Evolutionary conservation across 2,888 invertebrate species (phyloP).

Genomic region (Danaus chrysippus): DNA sequence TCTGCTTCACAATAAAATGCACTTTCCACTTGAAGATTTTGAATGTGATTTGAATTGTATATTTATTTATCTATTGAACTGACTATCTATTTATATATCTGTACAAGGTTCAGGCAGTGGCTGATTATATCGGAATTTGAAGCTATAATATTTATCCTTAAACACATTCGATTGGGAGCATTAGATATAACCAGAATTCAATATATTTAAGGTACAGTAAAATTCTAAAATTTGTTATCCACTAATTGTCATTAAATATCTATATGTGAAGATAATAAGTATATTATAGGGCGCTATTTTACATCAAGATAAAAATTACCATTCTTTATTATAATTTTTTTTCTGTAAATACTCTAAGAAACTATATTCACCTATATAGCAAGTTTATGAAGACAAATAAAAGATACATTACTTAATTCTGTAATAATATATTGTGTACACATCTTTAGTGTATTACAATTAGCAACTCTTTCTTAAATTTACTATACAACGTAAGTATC

Average conservation of each 20-base stretch:
- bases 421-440: slow-evolving; percentile 23
- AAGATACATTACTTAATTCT: slow-evolving; percentile 9
- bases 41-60: slow-evolving; percentile 10
- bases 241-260: slow-evolving; percentile 10
- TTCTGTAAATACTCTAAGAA: slow-evolving; percentile 31
- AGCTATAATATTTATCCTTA: slow-evolving; percentile 8
- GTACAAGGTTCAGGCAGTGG: slow-evolving; percentile 31
- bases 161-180: slow-evolving; percentile 2
- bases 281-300: slow-evolving; percentile 16
- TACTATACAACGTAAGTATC: slow-evolving; percentile 21
- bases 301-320: slow-evolving; percentile 21
- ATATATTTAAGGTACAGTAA: neutral
- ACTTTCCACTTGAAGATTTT: slow-evolving; percentile 7
- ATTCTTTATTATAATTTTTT: slow-evolving; percentile 20
- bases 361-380: slow-evolving; percentile 26
- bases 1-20: slow-evolving; percentile 21
- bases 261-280: slow-evolving; percentile 13
- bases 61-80: slow-evolving; percentile 11
- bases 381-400: slow-evolving; percentile 22
- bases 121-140: slow-evolving; percentile 18
- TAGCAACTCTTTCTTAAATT: slow-evolving; percentile 22
- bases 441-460: slow-evolving; percentile 19
- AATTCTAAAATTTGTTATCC: slow-evolving; percentile 1
- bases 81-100: slow-evolving; percentile 17
- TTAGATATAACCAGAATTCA: neutral